These are phyloP conservation scores for Nothobranchius kuhntae DNA, from an alignment of 2,113 vertebrate genomes.

Conservation along the genomic window DNA sequence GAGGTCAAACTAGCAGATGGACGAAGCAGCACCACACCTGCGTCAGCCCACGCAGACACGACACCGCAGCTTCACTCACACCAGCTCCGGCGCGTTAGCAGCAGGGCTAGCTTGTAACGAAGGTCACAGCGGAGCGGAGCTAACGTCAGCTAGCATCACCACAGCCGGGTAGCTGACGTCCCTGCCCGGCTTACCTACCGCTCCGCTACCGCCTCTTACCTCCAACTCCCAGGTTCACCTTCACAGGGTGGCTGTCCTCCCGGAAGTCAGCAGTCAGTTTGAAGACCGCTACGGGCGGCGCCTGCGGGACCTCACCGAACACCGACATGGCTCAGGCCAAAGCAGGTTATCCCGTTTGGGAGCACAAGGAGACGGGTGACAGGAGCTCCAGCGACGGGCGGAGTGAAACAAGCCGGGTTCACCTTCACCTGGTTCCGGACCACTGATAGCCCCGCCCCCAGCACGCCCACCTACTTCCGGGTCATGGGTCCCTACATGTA, in stretches of 20 bases:
- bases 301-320: slow-evolving; percentile 86
- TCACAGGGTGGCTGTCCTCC: slow-evolving; percentile 85
- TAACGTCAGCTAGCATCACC: neutral
- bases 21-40: too few relatives aligned
- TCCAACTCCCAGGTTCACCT: slow-evolving; percentile 96
- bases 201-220: slow-evolving; percentile 76
- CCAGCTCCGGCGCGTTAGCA: slow-evolving; percentile 23
- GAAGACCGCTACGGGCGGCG: slow-evolving; percentile 89
- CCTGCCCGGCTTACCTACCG: slow-evolving; percentile 11
- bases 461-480: too few relatives aligned
- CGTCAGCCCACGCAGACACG: too few relatives aligned
- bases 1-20: too few relatives aligned
- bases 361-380: neutral
- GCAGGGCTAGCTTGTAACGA: slow-evolving; percentile 29
- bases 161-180: fast-evolving
- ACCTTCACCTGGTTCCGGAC: slow-evolving; percentile 60
- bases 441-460: too few relatives aligned
- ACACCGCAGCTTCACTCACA: too few relatives aligned
- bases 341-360: neutral
- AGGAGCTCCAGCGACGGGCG: neutral
- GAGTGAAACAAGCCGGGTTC: slow-evolving; percentile 27
- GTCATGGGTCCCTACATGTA: too few relatives aligned
- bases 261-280: slow-evolving; percentile 92
- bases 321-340: slow-evolving; percentile 72
- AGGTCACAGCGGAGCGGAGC: slow-evolving; percentile 48